phyloP scores from a whole-genome alignment of 1,140 invertebrate species.

The Trichoplusia ni region DNA sequence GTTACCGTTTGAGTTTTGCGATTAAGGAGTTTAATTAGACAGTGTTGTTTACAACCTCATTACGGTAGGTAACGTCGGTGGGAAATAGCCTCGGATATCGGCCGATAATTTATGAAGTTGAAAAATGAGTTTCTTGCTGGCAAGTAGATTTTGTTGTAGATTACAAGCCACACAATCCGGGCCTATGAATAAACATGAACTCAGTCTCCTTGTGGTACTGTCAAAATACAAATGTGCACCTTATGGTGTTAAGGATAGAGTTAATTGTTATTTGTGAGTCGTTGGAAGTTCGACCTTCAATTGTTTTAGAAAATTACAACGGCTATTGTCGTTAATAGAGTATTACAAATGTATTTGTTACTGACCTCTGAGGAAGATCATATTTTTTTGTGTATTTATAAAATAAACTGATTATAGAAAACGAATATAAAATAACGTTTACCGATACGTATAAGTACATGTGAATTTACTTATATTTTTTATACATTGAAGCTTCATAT shows the following conservation, averaged over 20 bases:
- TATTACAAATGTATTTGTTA: background rate
- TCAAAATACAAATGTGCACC: constrained; percentile 14
- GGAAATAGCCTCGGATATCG: constrained; percentile 70
- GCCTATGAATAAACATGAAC: constrained; percentile 61
- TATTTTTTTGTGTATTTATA: too few species aligned
- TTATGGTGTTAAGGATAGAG: constrained; percentile 28
- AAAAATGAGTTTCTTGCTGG: constrained; percentile 72
- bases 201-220: constrained; percentile 30
- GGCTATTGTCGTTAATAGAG: constrained; percentile 3
- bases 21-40: constrained; percentile 81
- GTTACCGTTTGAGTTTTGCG: constrained; percentile 80
- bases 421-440: too few species aligned
- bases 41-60: constrained; percentile 80
- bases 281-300: constrained; percentile 39
- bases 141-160: constrained; percentile 57
- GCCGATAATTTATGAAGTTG: constrained; percentile 77
- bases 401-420: too few species aligned
- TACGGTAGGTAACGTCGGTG: constrained; percentile 61
- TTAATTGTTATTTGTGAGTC: constrained; percentile 17
- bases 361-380: too few species aligned
- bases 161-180: constrained; percentile 56
- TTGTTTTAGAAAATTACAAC: constrained; percentile 43
- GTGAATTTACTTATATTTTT: too few species aligned
- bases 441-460: too few species aligned
- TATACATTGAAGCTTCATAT: too few species aligned